phyloP scores from a whole-genome alignment of 2,113 vertebrate species.

The Sitta europaea region DNA sequence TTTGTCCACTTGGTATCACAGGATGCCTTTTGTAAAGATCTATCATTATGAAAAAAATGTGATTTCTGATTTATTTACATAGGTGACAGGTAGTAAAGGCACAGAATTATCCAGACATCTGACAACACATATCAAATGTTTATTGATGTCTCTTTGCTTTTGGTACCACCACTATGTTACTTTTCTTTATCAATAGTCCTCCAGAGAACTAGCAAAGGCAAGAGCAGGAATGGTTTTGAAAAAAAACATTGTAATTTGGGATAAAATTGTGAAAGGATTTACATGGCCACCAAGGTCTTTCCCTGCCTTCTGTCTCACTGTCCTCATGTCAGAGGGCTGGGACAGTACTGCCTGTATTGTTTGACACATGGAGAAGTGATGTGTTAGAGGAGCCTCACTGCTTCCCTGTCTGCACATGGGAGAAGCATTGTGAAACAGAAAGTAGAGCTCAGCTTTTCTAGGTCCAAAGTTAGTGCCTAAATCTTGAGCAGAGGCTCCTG shows the following conservation, averaged over 20 bases:
- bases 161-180: not conserved
- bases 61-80: not conserved
- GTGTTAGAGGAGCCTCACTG: not conserved
- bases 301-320: not conserved
- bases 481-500: not conserved
- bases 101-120: not conserved
- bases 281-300: not conserved
- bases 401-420: not conserved
- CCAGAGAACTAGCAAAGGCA: not conserved
- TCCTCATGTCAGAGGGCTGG: fast-evolving
- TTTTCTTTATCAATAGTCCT: not conserved
- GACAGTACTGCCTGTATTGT: not conserved
- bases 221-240: not conserved
- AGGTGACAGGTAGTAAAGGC: not conserved
- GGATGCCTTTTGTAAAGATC: not conserved
- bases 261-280: not conserved
- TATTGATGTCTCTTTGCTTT: not conserved
- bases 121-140: fast-evolving
- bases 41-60: not conserved
- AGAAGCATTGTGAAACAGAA: not conserved
- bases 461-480: not conserved
- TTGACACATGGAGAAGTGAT: not conserved
- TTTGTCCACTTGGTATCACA: not conserved
- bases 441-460: not conserved
- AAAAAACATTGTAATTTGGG: not conserved